Evolutionary conservation across 2,888 invertebrate genomes (phyloP).

Genomic region (Erpobdella octoculata): DNA sequence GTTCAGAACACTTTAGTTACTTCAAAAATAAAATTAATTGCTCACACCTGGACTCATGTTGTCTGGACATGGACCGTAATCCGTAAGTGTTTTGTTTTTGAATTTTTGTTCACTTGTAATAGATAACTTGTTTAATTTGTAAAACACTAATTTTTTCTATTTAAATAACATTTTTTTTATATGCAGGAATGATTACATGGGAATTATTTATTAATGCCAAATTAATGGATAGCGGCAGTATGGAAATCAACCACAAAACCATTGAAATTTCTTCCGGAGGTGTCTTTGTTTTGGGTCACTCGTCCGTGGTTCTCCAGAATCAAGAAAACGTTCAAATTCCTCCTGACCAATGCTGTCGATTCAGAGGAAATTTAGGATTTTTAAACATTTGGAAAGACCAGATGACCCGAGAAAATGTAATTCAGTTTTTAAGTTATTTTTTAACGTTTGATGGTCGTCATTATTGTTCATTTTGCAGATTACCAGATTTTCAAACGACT

Average conservation of each 20-base stretch:
- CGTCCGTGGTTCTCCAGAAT: slow-evolving; percentile 16
- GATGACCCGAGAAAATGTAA: slow-evolving; percentile 39
- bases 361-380: slow-evolving; percentile 48
- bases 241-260: slow-evolving; percentile 3
- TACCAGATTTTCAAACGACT: slow-evolving; percentile 40
- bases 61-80: slow-evolving; percentile 45
- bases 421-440: slow-evolving; percentile 28
- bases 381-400: slow-evolving; percentile 49
- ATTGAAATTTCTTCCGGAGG: slow-evolving; percentile 43
- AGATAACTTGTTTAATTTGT: no score
- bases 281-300: slow-evolving; percentile 48
- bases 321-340: not conserved
- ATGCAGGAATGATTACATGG: slow-evolving; percentile 30
- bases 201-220: slow-evolving; percentile 32
- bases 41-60: slow-evolving; percentile 44
- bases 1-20: slow-evolving; percentile 39
- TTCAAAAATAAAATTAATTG: slow-evolving; percentile 40
- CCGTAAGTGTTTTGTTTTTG: slow-evolving; percentile 30
- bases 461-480: slow-evolving; percentile 6
- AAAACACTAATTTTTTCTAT: no score
- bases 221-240: slow-evolving; percentile 14
- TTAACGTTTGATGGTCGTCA: not conserved
- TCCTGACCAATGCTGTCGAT: slow-evolving; percentile 42
- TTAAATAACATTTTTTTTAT: not conserved
- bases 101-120: not conserved